Percentiles rank a stretch among this genome's conserved stretches.
Conservation (phyloP, 2,888 invertebrate genomes). For the Heteromyza rotundicornis region DNA sequence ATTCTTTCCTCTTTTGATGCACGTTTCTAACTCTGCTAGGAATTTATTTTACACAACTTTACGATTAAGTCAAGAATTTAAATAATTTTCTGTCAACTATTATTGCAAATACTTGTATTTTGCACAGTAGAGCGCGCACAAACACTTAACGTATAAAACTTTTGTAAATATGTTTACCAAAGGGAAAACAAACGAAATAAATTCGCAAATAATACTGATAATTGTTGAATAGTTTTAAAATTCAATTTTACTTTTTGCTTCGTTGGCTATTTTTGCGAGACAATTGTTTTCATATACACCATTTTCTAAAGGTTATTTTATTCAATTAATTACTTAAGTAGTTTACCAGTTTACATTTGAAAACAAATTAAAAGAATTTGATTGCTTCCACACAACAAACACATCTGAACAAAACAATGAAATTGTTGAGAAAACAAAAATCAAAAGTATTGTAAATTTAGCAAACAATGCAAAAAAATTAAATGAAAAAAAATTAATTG, state of each 20-base stretch:
- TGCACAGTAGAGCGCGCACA: slow-evolving; percentile 47
- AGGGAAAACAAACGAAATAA: background rate
- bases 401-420: slow-evolving; percentile 36
- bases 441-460: slow-evolving; percentile 28
- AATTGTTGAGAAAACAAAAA: slow-evolving; percentile 33
- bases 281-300: background rate
- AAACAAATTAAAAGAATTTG: slow-evolving; percentile 26
- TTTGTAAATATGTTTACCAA: background rate
- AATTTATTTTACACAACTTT: no score
- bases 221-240: background rate
- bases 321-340: background rate
- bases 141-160: slow-evolving; percentile 17
- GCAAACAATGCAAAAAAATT: slow-evolving; percentile 25
- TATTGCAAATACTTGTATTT: slow-evolving; percentile 44
- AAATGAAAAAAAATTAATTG: slow-evolving; percentile 23
- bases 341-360: slow-evolving; percentile 1
- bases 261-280: no score
- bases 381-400: slow-evolving; percentile 48
- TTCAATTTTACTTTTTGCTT: background rate
- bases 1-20: no score
- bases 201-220: background rate
- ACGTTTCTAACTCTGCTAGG: no score
- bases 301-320: background rate
- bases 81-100: slow-evolving; percentile 8
- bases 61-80: background rate